Percentiles rank a stretch among this genome's conserved stretches.
These are phyloP conservation scores for Gymnocheta viridis DNA, from an alignment of 2,888 invertebrate genomes.

Conservation along the genomic window DNA sequence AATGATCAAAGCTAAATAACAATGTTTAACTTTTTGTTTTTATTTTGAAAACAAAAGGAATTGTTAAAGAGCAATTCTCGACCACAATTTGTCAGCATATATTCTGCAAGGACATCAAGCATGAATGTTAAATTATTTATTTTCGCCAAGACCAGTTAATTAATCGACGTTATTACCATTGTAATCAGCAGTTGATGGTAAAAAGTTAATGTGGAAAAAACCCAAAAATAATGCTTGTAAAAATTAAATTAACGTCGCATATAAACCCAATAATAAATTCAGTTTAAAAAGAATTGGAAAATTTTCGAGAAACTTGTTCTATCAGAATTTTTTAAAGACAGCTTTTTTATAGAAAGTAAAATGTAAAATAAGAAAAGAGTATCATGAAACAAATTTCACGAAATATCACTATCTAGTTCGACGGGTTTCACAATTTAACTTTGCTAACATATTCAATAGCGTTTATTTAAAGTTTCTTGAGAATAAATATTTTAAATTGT, in stretches of 20 bases:
- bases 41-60: neutral
- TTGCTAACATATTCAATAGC: no score
- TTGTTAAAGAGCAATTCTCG: neutral
- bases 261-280: neutral
- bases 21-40: neutral
- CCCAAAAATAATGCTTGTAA: neutral
- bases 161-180: neutral
- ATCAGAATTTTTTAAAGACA: no score
- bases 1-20: neutral
- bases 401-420: no score
- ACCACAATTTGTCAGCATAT: constrained; percentile 11
- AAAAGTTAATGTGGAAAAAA: constrained; percentile 29
- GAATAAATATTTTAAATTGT: no score
- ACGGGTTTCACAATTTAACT: no score
- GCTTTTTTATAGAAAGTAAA: no score
- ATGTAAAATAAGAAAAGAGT: no score
- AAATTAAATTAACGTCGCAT: neutral
- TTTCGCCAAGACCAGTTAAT: neutral
- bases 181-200: neutral
- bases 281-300: neutral
- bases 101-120: constrained; percentile 16
- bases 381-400: no score
- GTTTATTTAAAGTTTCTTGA: no score
- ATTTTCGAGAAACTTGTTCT: neutral
- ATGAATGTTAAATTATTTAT: neutral